phyloP scores from a whole-genome alignment of 1,140 invertebrate genomes.

The Arctopsyche grandis region DNA sequence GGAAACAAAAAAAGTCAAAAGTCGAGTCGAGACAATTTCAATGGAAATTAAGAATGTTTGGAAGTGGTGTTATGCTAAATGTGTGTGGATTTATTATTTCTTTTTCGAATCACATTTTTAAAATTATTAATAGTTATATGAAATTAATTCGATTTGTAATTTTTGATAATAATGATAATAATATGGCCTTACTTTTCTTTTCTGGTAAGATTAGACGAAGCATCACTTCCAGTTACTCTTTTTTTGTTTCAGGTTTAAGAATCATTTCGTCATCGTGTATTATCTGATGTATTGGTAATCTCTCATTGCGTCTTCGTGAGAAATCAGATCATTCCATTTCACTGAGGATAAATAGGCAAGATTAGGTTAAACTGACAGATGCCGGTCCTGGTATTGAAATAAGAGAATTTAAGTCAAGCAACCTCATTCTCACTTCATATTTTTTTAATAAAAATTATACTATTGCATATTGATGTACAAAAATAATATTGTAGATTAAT shows the following conservation, averaged over 20 bases:
- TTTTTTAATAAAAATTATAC: constrained; percentile 31
- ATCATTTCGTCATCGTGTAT: constrained; percentile 55
- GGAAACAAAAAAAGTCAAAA: too few relatives aligned
- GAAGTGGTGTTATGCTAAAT: background rate
- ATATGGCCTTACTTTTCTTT: too few relatives aligned
- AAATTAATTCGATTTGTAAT: too few relatives aligned
- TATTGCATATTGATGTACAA: constrained; percentile 43
- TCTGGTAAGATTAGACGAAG: background rate
- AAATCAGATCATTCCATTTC: constrained; percentile 56
- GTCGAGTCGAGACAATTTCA: too few relatives aligned
- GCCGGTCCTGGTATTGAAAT: constrained; percentile 48
- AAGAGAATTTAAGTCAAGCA: constrained; percentile 40
- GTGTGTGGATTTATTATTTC: too few relatives aligned
- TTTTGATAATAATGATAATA: too few relatives aligned
- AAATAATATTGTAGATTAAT: constrained; percentile 44
- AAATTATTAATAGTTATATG: too few relatives aligned
- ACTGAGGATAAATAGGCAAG: constrained; percentile 52
- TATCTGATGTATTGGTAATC: constrained; percentile 55
- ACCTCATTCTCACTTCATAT: constrained; percentile 39
- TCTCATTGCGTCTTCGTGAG: constrained; percentile 52
- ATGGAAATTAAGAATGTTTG: background rate
- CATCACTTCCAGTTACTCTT: constrained; percentile 41
- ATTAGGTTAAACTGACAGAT: constrained; percentile 53
- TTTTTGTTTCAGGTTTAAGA: constrained; percentile 55
- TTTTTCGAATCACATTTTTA: too few relatives aligned